A percentile compares a stretch with the other conserved stretches of the same genome.
phyloP scores from a whole-genome alignment of 2,888 invertebrate species.

The Chrysina gloriosa region DNA sequence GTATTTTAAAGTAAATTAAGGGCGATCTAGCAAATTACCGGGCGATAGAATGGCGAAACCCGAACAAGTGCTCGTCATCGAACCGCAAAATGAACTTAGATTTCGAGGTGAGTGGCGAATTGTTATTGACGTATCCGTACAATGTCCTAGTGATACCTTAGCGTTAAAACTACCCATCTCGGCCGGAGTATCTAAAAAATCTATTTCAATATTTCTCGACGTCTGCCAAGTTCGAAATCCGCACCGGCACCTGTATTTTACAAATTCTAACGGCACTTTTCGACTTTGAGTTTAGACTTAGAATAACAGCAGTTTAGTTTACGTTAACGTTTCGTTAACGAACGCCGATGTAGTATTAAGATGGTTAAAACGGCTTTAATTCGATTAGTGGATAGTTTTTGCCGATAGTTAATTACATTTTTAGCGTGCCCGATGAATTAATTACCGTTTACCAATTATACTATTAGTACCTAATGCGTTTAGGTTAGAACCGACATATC shows the following conservation, averaged over 20 bases:
- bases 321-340: no score
- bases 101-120: slow-evolving; percentile 82
- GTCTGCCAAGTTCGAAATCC: slow-evolving; percentile 21
- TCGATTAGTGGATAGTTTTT: no score
- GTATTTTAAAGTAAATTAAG: slow-evolving; percentile 56
- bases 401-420: no score
- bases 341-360: no score
- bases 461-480: no score
- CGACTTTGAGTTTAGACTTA: no score
- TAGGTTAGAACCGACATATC: no score
- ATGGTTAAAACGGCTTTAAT: no score
- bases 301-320: no score
- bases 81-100: slow-evolving; percentile 88
- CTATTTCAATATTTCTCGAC: slow-evolving; percentile 32
- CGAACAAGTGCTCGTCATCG: slow-evolving; percentile 86
- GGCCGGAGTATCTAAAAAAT: slow-evolving; percentile 2
- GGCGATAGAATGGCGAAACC: slow-evolving; percentile 72
- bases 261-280: background rate
- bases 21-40: slow-evolving; percentile 54
- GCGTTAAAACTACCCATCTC: slow-evolving; percentile 5
- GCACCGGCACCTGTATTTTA: background rate
- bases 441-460: no score
- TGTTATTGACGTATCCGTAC: slow-evolving; percentile 52
- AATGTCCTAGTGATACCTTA: slow-evolving; percentile 39
- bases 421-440: no score